Evolutionary conservation across 2,888 invertebrate species (phyloP).

Genomic region (Caenorhabditis doughertyi): DNA sequence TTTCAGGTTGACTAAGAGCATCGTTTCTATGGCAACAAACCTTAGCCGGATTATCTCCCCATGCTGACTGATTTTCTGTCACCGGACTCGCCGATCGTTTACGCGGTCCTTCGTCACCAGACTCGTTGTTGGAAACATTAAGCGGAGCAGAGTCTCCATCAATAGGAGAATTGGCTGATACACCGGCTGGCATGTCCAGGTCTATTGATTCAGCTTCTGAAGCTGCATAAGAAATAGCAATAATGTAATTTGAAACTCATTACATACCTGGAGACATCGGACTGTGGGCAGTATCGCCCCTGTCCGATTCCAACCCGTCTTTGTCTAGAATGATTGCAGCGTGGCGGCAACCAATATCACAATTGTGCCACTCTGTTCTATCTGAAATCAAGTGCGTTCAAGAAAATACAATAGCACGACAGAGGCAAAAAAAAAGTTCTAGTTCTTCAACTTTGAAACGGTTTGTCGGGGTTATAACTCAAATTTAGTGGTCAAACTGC

Average conservation of each 20-base stretch:
- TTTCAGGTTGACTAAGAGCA: too few species aligned
- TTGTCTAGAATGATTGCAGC: conserved; percentile 61
- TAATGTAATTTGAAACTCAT: background rate
- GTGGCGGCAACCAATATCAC: conserved; percentile 56
- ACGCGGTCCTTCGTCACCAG: conserved; percentile 51
- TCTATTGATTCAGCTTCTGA: conserved; percentile 45
- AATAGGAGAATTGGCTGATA: conserved; percentile 45
- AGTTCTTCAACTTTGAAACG: too few species aligned
- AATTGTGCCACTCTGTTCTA: conserved; percentile 57
- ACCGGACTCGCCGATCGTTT: conserved; percentile 58
- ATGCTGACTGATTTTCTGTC: conserved; percentile 35
- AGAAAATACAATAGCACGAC: background rate
- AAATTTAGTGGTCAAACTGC: too few species aligned
- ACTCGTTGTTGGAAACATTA: conserved; percentile 37
- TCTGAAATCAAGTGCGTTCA: conserved; percentile 21
- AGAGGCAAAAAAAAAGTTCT: background rate
- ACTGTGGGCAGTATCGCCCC: conserved; percentile 50
- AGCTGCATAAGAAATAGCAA: background rate
- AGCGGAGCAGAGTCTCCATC: conserved; percentile 34
- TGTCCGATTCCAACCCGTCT: conserved; percentile 61
- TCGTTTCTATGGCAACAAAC: conserved; percentile 35
- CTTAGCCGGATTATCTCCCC: conserved; percentile 62
- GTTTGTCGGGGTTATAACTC: too few species aligned
- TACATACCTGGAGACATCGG: conserved; percentile 45
- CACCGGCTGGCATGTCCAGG: conserved; percentile 54